Evolutionary conservation across 2,888 invertebrate genomes (phyloP), one percentile per base, ranked within the genome.

Genomic region (Oasisia sp.): DNA sequence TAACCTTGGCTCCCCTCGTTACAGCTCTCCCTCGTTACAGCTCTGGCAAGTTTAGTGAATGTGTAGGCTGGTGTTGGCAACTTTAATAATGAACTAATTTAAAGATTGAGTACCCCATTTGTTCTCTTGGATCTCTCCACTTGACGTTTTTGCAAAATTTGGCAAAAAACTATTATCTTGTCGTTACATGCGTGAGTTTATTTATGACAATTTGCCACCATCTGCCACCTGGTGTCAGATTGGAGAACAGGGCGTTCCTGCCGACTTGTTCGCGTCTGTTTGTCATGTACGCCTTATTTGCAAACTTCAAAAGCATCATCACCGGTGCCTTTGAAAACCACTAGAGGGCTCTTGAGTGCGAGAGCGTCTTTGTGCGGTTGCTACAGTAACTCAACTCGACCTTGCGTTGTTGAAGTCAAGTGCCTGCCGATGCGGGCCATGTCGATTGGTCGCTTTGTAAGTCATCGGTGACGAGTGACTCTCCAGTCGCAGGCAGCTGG

Each of bases 251-350:
- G 74, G 74, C 74, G 74, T 19, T 74, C 74, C n/a, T 19, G 27
- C n/a, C 3, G 74, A 27, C 74, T n/a, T 27, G n/a, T 7, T 27
- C 27, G 27, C 27, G n/a, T 74, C 74, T 74, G 74, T 74, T 74
- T n/a, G 74, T 74, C n/a, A 74, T 74, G n/a, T 74, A 74, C 74
- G 74, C 74, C 74, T 74, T 74, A 74, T 74, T 74, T 74, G 74
- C 74, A 74, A 74, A 74, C 74, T 74, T 74, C 74, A 74, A 74
- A 19, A 74, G 74, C 74, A 19, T 74, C 74, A 19, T 74, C 27
- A n/a, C 74, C n/a, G 74, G 19, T 74, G 74, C 74, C 74, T 74
- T 74, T 74, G 74, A 27, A 27, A 74, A 5, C 74, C 74, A 74
- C n/a, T 74, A 74, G 74, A 74, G 74, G 74, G 27, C 74, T 27